Percentiles rank a stretch among this genome's conserved stretches.
phyloP scores from a whole-genome alignment of 2,113 vertebrate genomes.

The Cathartes aura region DNA sequence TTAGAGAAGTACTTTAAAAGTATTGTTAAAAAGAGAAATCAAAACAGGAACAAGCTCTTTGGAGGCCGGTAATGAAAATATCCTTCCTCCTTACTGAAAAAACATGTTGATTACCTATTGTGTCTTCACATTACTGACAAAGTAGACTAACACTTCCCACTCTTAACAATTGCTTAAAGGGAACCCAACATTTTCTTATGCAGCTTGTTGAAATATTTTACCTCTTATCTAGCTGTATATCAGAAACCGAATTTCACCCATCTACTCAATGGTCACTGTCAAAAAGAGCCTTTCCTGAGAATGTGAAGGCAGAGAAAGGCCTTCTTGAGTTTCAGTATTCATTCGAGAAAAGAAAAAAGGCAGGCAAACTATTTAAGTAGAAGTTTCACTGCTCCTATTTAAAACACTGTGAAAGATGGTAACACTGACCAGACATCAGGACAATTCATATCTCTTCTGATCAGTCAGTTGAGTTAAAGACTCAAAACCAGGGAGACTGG shows the following conservation, averaged over 20 bases:
- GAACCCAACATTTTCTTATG: background rate
- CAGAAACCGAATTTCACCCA: background rate
- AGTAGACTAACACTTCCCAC: background rate
- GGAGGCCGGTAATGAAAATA: background rate
- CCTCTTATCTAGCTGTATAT: background rate
- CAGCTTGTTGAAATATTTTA: background rate
- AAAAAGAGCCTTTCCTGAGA: background rate
- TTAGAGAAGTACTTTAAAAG: background rate
- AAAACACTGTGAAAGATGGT: background rate
- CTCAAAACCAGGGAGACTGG: background rate
- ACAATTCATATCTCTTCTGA: background rate
- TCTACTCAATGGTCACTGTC: background rate
- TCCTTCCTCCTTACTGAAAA: conserved; percentile 31
- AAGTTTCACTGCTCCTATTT: background rate
- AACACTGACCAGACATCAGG: background rate
- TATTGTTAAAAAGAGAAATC: conserved; percentile 5
- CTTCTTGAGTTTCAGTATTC: background rate
- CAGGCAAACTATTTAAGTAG: background rate
- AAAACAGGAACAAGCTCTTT: conserved; percentile 41
- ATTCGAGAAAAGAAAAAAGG: background rate
- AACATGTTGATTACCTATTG: background rate
- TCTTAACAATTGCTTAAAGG: background rate
- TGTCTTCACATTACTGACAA: background rate
- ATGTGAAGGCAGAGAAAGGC: background rate
- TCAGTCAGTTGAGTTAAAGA: background rate